Evolutionary conservation across 2,888 invertebrate genomes (phyloP), one percentile per base, ranked within the genome.

Genomic region (Congeria kusceri): DNA sequence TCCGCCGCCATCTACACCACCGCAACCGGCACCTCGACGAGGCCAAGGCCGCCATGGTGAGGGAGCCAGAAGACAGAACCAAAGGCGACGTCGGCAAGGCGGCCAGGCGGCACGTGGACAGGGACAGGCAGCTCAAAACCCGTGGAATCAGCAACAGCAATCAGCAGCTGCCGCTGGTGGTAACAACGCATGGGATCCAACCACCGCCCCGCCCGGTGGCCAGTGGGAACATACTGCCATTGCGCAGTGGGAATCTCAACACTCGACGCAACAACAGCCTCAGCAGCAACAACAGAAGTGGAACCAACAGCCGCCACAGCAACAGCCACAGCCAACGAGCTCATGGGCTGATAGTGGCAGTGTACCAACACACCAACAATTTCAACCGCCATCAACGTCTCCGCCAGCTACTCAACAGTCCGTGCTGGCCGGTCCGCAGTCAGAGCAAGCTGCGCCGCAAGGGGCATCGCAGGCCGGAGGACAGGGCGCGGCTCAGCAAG

Each of bases 341-440:
- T n/a, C 56, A n/a, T n/a, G n/a, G n/a, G n/a, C n/a, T n/a, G n/a
- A n/a, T n/a, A n/a, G n/a, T n/a, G n/a, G n/a, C n/a, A n/a, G n/a
- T n/a, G n/a, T n/a, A n/a, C n/a, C n/a, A n/a, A n/a, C n/a, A n/a
- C 46, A 9, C 46, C 46, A 44, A 44, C 9, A 9, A 13, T 9
- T 44, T 44, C 18, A 44, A 13, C 9, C 46, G 46, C 7, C 53
- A 53, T 20, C 13, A 53, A 11, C 20, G 53, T 5, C 25, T 53
- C 53, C 7, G n/a, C 53, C 9, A 39, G 39, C 5, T 39, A 39
- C 39, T 11, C 39, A 39, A 39, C 1, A 11, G 13, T 11, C 39
- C 39, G 66, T 59, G 13, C 61, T 53, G n/a, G 67, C 73, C 11
- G 73, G 23, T 4, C 47, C 61, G 28, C 29, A 67, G 71, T 29